Evolutionary conservation across 2,113 vertebrate species (phyloP).

Genomic region (Otocyon megalotis): DNA sequence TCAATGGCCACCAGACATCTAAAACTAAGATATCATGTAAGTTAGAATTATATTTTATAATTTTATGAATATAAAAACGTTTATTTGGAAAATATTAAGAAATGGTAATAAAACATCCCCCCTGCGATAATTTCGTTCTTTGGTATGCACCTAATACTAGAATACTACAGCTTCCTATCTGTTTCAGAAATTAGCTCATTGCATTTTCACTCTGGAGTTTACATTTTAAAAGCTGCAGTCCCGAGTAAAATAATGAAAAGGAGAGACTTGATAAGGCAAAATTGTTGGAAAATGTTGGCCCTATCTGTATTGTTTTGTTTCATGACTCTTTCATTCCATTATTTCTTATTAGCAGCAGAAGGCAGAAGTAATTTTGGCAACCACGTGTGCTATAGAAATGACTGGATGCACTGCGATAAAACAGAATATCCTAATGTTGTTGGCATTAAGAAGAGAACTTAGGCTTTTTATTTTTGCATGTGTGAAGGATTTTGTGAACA

Average conservation of each 20-base stretch:
- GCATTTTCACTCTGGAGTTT: neutral
- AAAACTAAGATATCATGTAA: neutral
- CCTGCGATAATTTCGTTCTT: neutral
- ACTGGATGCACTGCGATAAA: neutral
- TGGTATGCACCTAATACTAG: neutral
- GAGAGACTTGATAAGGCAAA: neutral
- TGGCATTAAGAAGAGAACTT: neutral
- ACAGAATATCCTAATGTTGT: neutral
- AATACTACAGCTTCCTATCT: neutral
- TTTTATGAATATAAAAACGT: neutral
- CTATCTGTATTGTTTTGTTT: neutral
- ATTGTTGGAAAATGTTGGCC: neutral
- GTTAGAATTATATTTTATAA: neutral
- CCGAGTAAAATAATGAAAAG: constrained; percentile 19
- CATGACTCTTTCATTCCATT: neutral
- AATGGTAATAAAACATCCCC: neutral
- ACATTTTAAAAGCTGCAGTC: neutral
- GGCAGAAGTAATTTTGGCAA: neutral
- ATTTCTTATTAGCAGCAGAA: neutral
- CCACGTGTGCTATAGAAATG: neutral
- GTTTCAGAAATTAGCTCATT: neutral
- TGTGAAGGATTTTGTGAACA: neutral
- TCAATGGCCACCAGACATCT: neutral
- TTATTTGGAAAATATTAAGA: neutral
- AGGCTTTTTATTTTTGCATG: neutral